Evolutionary conservation across 2,888 invertebrate genomes (phyloP).

Genomic region (Laothoe populi): DNA sequence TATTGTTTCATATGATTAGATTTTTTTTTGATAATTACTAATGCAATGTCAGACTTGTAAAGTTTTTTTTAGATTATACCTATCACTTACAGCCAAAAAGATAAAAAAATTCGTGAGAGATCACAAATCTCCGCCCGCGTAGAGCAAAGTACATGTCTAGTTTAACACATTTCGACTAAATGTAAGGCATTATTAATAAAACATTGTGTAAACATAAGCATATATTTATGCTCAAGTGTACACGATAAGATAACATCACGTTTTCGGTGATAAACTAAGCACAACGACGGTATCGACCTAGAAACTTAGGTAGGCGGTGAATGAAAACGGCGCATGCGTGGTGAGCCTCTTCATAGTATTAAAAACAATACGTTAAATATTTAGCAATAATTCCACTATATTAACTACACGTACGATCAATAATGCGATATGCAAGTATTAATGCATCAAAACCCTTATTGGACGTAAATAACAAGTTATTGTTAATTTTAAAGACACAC

Average conservation of each 20-base stretch:
- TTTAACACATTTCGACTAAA: too few relatives aligned
- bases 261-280: conserved; percentile 24
- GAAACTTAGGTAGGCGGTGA: conserved; percentile 51
- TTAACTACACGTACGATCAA: neutral
- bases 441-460: neutral
- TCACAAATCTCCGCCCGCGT: too few relatives aligned
- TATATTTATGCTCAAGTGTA: neutral
- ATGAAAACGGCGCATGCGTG: conserved; percentile 64
- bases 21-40: too few relatives aligned
- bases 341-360: conserved; percentile 34
- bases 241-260: conserved; percentile 35
- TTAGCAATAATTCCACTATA: conserved; percentile 18
- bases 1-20: too few relatives aligned
- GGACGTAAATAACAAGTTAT: conserved; percentile 13
- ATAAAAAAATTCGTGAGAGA: too few relatives aligned
- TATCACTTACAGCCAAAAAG: too few relatives aligned
- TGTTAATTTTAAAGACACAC: conserved; percentile 31
- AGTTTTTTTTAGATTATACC: too few relatives aligned
- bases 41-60: too few relatives aligned
- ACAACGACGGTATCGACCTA: conserved; percentile 55
- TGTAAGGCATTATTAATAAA: too few relatives aligned
- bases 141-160: too few relatives aligned
- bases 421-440: neutral
- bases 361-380: conserved; percentile 40
- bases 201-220: neutral